A percentile compares a stretch with the other conserved stretches of the same genome.
These are phyloP conservation scores for Stenopsyche tienmushanensis DNA, from an alignment of 1,140 invertebrate genomes.

Conservation along the genomic window DNA sequence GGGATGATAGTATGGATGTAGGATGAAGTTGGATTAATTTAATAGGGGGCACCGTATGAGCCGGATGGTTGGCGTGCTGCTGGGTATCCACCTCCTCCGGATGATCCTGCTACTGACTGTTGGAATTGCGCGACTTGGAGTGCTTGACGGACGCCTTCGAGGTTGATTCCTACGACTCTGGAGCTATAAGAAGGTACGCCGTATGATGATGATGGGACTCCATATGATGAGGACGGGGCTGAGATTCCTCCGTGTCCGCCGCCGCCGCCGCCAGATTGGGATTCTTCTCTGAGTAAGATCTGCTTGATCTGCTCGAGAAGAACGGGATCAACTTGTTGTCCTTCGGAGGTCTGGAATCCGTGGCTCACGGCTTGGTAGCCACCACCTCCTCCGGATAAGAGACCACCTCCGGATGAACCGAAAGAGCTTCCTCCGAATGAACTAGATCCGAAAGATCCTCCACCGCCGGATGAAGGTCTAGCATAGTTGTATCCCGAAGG, in stretches of 20 bases:
- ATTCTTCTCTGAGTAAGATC: constrained; percentile 73
- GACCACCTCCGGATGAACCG: constrained; percentile 42
- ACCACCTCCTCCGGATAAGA: constrained; percentile 54
- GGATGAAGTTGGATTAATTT: constrained; percentile 37
- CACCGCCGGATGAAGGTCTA: constrained; percentile 48
- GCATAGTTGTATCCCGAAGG: constrained; percentile 56
- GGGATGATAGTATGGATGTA: constrained; percentile 12
- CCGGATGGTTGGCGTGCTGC: constrained; percentile 55
- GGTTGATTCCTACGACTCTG: constrained; percentile 71
- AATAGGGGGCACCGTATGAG: constrained; percentile 63
- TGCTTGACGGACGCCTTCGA: constrained; percentile 73
- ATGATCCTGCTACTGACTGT: constrained; percentile 51
- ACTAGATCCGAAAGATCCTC: constrained; percentile 44
- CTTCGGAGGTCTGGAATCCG: constrained; percentile 70
- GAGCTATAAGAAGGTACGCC: constrained; percentile 59
- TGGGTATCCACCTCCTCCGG: constrained; percentile 57
- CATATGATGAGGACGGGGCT: constrained; percentile 55
- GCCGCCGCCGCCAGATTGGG: constrained; percentile 50
- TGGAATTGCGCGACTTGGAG: constrained; percentile 75
- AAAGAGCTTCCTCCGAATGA: constrained; percentile 48
- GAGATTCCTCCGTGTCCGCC: constrained; percentile 50
- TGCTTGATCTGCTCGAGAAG: constrained; percentile 75
- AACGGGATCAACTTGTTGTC: constrained; percentile 68
- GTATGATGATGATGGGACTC: constrained; percentile 62
- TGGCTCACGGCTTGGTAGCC: constrained; percentile 66